A percentile compares a stretch with the other conserved stretches of the same genome.
phyloP scores from a whole-genome alignment of 2,888 invertebrate genomes.

The Atethmia centrago region DNA sequence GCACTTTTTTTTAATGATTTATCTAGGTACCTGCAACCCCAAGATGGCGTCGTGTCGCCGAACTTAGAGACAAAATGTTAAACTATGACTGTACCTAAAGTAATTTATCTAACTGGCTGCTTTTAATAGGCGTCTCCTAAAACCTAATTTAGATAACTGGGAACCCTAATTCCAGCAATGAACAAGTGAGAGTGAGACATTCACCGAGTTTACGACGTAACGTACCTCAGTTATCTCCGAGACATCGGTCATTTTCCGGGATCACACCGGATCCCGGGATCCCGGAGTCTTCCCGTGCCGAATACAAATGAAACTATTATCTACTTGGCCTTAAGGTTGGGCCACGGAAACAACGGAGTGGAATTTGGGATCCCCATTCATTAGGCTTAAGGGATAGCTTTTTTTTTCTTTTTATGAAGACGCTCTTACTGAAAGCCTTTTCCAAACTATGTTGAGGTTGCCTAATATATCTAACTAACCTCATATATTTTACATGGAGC shows the following conservation, averaged over 20 bases:
- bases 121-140: slow-evolving; percentile 16
- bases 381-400: background rate
- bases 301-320: slow-evolving; percentile 75
- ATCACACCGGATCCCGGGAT: slow-evolving; percentile 49
- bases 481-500: too few species aligned
- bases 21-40: background rate
- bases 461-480: too few species aligned
- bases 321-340: slow-evolving; percentile 46
- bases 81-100: background rate
- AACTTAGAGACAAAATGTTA: background rate
- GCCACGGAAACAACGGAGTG: slow-evolving; percentile 42
- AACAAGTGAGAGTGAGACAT: slow-evolving; percentile 55
- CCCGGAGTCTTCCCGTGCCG: slow-evolving; percentile 44
- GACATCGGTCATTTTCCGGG: slow-evolving; percentile 70
- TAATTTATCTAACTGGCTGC: slow-evolving; percentile 4
- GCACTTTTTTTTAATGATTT: background rate
- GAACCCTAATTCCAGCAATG: slow-evolving; percentile 30
- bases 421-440: background rate
- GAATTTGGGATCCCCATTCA: background rate
- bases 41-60: background rate
- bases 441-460: too few species aligned
- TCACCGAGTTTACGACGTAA: slow-evolving; percentile 61
- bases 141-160: slow-evolving; percentile 39
- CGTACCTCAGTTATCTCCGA: slow-evolving; percentile 60
- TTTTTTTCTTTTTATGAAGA: background rate